Evolutionary conservation across 2,113 vertebrate species (phyloP), one percentile per base, ranked within the genome.

Genomic region (Hypanus sabinus): DNA sequence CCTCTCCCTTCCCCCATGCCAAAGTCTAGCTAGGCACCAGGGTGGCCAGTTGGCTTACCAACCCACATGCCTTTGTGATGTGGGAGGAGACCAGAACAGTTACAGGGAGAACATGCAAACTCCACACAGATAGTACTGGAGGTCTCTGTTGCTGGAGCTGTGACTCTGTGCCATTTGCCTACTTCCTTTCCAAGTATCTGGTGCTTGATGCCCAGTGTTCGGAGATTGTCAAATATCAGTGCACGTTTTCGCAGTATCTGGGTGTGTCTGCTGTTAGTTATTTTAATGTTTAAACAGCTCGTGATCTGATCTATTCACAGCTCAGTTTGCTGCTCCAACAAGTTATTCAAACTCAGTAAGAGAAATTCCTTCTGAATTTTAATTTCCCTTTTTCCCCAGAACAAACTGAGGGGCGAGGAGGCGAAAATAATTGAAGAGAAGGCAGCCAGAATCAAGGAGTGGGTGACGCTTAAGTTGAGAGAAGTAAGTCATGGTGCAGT

Each of bases 371-470:
- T 7, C 20, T 92, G 18, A 38, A 24, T 46, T 62, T 62, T 73
- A 30, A 12, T 55, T 27, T 46, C 88, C 36, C 38, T 95, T 95
- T 90, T 95, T 94, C 94, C 22, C 79, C 96, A 99, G 98, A 97
- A 98, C 95, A 97, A 97, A 94, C 94, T 98, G 95, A 97, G 98
- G 96, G 97, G 97, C 33, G 97, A 99, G 95, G 98, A 99, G 96
- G 97, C 98, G 94, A 98, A 98, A 96, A 96, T 96, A 73, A 97
- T 99, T 95, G 98, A 99, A 96, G 98, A 98, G 95, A 99, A 99
- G 96, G 98, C 98, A 80, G 98, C 97, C 79, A 99, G 98, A 97
- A 99, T 99, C 96, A 99, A 99, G 96, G 98, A 98, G 94, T 99
- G 98, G 98, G 98, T 99, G 95, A 99, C 98, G 0, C 95, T 97